A percentile compares a stretch with the other conserved stretches of the same genome.
Conservation (phyloP, 2,797 vertebrate species). For the Threskiornis aethiopicus region DNA sequence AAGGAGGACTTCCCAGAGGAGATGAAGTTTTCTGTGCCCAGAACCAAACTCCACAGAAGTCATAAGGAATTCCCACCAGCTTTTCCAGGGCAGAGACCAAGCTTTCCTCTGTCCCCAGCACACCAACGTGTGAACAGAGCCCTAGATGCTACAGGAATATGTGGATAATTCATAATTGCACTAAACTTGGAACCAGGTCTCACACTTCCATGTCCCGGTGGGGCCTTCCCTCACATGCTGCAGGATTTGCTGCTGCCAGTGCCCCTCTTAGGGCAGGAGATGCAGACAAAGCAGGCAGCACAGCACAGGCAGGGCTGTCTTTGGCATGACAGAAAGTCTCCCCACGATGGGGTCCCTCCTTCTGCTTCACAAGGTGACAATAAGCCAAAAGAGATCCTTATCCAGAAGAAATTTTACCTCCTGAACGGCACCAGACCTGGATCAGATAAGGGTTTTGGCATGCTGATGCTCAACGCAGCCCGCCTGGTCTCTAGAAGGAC, state of each 20-base stretch:
- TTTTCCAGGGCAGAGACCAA: not conserved
- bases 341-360: not conserved
- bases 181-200: not conserved
- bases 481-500: not conserved
- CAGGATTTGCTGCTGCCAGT: not conserved
- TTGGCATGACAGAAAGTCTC: accelerated
- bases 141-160: accelerated
- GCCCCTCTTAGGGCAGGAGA: not conserved
- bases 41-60: not conserved
- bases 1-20: not conserved
- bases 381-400: not conserved
- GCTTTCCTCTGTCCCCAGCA: not conserved
- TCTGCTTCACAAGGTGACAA: not conserved
- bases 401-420: not conserved
- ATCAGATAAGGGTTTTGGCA: not conserved
- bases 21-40: not conserved
- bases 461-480: not conserved
- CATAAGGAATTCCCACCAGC: not conserved
- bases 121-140: not conserved
- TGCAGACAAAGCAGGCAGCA: accelerated
- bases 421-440: not conserved
- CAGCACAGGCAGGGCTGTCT: not conserved
- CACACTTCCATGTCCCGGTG: accelerated
- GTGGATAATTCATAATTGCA: accelerated
- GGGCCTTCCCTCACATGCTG: not conserved